Conservation (phyloP, 2,113 vertebrate species). For the Varanus salvator region DNA sequence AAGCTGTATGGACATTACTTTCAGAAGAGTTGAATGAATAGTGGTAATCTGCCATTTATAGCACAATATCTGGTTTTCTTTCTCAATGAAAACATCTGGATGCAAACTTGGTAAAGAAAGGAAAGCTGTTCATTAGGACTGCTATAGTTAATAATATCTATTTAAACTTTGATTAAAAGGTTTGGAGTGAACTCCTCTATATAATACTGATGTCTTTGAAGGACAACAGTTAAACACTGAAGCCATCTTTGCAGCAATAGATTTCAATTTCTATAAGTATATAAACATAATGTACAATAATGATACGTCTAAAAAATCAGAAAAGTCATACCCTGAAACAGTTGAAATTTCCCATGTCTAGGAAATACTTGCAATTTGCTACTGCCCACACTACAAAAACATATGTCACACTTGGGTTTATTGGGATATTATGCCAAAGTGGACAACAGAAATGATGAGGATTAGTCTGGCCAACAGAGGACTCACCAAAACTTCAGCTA, state of each 20-base stretch:
- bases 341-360: background rate
- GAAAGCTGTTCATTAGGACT: background rate
- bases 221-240: background rate
- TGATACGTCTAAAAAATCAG: background rate
- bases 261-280: background rate
- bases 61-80: background rate
- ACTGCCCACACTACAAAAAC: background rate
- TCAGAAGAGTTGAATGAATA: constrained; percentile 24
- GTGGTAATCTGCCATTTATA: constrained; percentile 5
- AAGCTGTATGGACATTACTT: background rate
- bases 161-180: background rate
- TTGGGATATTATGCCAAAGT: background rate
- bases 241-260: background rate
- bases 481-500: background rate
- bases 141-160: constrained; percentile 2
- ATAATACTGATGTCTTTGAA: background rate
- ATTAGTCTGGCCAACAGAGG: background rate
- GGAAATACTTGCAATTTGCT: background rate
- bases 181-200: background rate
- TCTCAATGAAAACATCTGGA: constrained; percentile 26
- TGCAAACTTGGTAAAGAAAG: background rate
- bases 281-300: background rate
- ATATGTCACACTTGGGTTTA: background rate
- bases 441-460: background rate
- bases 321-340: background rate